Evolutionary conservation across 2,888 invertebrate species (phyloP), one percentile per base, ranked within the genome.

Genomic region (Dione vanillae): DNA sequence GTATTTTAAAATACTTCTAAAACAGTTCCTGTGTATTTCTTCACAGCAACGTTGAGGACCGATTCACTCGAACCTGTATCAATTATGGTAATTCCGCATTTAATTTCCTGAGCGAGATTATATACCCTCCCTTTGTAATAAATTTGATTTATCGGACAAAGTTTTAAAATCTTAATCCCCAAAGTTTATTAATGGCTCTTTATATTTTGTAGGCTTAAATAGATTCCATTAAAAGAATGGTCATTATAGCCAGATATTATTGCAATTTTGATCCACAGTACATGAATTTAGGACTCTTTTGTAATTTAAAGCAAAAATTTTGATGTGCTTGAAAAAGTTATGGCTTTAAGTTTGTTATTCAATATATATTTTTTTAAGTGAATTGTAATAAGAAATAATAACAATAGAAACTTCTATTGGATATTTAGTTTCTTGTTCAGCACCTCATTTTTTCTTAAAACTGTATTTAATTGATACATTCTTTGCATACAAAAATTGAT

Each of bases 61-160:
- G 84, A 83, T 91, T 85, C 89, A 84, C 88, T 82, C 78, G 84
- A 89, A 87, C 84, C 89, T n/a, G 91, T 91, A 92, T 92, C 92
- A 92, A 92, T 93, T 93, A 93, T 93, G 92, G 87, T 90, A 91
- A 93, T 92, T 85, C 88, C 84, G 77, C 82, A 85, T 91, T 93
- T 92, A 93, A 93, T 92, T 93, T 93, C 93, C 93, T 92, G 91
- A 76, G 76, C 79, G 84, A 85, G 90, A 92, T 92, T 92, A 84
- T 78, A 83, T 81, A 84, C 86, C 87, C 84, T 82, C 67, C 84
- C 82, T 70, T 75, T 79, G 86, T 84, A 85, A 89, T 92, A 92
- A 91, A 90, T 86, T 85, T 90, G 89, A 91, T 92, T 91, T 89
- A 91, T 88, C 83, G 80, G 74, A 74, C 75, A 75, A 84, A 84